Evolutionary conservation across 2,113 vertebrate genomes (phyloP), one percentile per base, ranked within the genome.

Genomic region (Hucho hucho): DNA sequence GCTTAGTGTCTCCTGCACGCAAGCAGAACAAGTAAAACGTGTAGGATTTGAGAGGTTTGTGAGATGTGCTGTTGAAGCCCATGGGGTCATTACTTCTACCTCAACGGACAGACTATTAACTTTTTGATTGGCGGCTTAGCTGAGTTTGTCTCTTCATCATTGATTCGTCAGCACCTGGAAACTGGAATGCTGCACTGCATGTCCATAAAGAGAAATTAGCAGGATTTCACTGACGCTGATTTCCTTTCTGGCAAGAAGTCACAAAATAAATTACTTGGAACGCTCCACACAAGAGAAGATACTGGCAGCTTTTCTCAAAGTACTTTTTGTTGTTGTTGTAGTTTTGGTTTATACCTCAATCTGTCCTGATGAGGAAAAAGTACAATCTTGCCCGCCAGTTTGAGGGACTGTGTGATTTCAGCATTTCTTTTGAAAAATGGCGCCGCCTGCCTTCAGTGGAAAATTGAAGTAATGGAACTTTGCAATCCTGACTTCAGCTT

Each of bases 401-500:
- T 74, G 79, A 88, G 83, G 85, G 92, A 90, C 32, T 53, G 90
- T 90, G 93, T 85, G 93, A 93, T 92, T 94, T 95, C 93, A 95
- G 95, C 94, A 93, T 90, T 95, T 96, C 93, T 94, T 94, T 93
- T 91, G 91, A 96, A 94, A 95, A 95, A 96, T 93, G 92, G 92
- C 87, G 88, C 89, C 89, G 88, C 88, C 94, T 93, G 93, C 89
- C 93, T 95, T 92, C 89, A 86, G 93, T 93, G 90, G 92, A 95
- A 96, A 95, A 95, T 96, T 94, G 94, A 96, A 95, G 93, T 94
- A 93, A 95, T 93, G 90, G 94, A 96, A 97, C 95, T 96, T 93
- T 93, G 93, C 92, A 87, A 92, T 93, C 94, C 92, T 43, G 37
- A 43, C 9, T 43, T 43, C 37, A 93, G 93, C 95, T 94, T 90